A percentile compares a stretch with the other conserved stretches of the same genome.
Conservation (phyloP, 2,113 vertebrate genomes). For the Mola mola region DNA sequence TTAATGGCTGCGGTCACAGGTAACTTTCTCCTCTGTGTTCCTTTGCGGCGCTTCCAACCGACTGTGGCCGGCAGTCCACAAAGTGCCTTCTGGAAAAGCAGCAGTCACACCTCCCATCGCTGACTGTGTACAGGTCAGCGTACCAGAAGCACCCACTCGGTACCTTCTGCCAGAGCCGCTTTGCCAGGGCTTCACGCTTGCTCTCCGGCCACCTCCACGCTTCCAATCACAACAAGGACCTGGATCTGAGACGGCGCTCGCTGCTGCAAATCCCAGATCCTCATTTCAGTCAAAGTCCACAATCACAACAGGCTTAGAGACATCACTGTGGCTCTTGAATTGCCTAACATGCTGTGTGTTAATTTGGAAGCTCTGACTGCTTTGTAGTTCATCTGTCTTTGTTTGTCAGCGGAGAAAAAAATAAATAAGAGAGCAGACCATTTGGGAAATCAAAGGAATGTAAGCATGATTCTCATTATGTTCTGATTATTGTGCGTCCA, state of each 20-base stretch:
- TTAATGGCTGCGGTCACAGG: slow-evolving; percentile 60
- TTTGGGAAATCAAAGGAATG: slow-evolving; percentile 41
- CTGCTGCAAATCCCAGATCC: slow-evolving; percentile 63
- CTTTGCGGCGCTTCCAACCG: slow-evolving; percentile 81
- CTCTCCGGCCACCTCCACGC: slow-evolving; percentile 66
- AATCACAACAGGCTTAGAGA: slow-evolving; percentile 21
- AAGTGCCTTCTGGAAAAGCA: slow-evolving; percentile 48
- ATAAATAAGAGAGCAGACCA: slow-evolving; percentile 5
- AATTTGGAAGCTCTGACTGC: slow-evolving; percentile 13
- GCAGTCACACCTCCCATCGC: slow-evolving; percentile 28
- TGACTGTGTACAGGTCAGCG: slow-evolving; percentile 66
- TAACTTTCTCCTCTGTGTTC: slow-evolving; percentile 39
- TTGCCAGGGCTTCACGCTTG: slow-evolving; percentile 40
- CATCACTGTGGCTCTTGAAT: slow-evolving; percentile 1
- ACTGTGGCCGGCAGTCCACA: slow-evolving; percentile 76
- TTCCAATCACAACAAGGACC: slow-evolving; percentile 64
- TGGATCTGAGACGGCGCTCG: slow-evolving; percentile 51
- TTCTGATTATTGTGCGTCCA: too few relatives aligned
- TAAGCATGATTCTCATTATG: slow-evolving; percentile 35
- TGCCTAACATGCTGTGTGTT: neutral
- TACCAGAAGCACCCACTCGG: slow-evolving; percentile 63
- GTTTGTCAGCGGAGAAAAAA: slow-evolving; percentile 1
- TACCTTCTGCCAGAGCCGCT: slow-evolving; percentile 59
- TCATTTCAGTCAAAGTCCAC: slow-evolving; percentile 27
- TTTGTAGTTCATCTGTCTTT: slow-evolving; percentile 14